Evolutionary conservation across 2,797 vertebrate species (phyloP), one percentile per base, ranked within the genome.

Genomic region (Hyperoplus immaculatus): DNA sequence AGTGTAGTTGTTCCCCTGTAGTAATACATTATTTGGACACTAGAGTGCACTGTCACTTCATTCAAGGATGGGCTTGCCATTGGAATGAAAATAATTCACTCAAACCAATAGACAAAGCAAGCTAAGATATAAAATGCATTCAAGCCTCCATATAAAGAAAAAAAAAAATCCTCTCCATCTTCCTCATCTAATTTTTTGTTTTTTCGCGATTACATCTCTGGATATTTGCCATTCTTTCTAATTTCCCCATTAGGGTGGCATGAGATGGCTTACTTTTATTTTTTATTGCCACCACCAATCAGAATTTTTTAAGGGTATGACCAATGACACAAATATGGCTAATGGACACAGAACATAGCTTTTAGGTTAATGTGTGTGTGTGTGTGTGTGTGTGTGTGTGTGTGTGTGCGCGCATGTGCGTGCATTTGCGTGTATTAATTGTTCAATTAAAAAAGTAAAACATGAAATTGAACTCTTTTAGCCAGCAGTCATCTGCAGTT

Each of bases 31-130:
- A 0, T 49, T 56, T 78, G 62, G 29, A 45, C 92, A 83, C 81
- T 85, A 92, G 91, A 89, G 82, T 2, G 80, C 47, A 63, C 77
- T 82, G 69, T 8, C 8, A 14, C 49, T 59, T 74, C 53, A 78
- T 55, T 6, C 45, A 87, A 69, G 4, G 4, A 12, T 3, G 18
- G 36, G 9, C 59, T 29, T 18, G 15, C 29, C 15, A 5, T 6
- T 2, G 4, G 2, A 15, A 8, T 38, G 10, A 5, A 29, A 14
- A 18, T 3, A 10, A 56, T 45, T 45, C 11, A 18, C 6, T 6
- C 0, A 38, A 12, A 2, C 5, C 45, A 70, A 59, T 8, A 51
- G 21, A 12, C 13, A 56, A 45, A 64, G 13, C 13, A 70, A 8
- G 3, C 38, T 21, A 29, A 58, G 73, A 39, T 49, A 61, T 10